A percentile compares a stretch with the other conserved stretches of the same genome.
Conservation (phyloP, 2,888 invertebrate genomes). For the Phrixothrix hirtus region DNA sequence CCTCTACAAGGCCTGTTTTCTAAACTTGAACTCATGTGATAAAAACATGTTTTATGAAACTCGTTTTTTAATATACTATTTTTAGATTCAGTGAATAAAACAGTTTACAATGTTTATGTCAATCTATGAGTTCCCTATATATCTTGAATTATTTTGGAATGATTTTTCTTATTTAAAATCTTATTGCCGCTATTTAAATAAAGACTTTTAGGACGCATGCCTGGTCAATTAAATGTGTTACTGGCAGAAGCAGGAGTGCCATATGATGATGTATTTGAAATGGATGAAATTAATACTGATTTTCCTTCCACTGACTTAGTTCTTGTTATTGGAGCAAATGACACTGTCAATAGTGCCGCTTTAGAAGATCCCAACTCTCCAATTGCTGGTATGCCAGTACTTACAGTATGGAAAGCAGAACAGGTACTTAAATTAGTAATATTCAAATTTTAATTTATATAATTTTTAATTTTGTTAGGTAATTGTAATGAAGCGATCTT, state of each 20-base stretch:
- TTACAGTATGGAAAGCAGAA: conserved; percentile 84
- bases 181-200: too few species aligned
- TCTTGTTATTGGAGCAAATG: conserved; percentile 86
- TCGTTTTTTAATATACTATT: too few species aligned
- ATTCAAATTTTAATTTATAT: conserved; percentile 2
- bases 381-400: conserved; percentile 91
- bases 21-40: too few species aligned
- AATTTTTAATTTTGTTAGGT: conserved; percentile 59
- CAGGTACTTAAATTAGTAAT: conserved; percentile 68
- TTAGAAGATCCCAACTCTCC: conserved; percentile 89
- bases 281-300: conserved; percentile 91
- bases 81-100: too few species aligned
- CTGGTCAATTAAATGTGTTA: conserved; percentile 88
- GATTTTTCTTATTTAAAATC: too few species aligned
- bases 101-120: too few species aligned
- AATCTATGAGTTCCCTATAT: too few species aligned
- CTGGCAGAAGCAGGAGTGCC: conserved; percentile 92
- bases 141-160: too few species aligned
- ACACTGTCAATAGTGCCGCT: conserved; percentile 89
- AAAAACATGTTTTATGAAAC: too few species aligned
- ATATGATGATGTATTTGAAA: conserved; percentile 86
- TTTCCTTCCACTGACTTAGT: conserved; percentile 83
- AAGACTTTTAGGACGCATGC: conserved; percentile 84
- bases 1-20: too few species aligned
- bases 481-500: conserved; percentile 86